Conservation (phyloP, 2,797 vertebrate genomes). For the Galaxias olidus region DNA sequence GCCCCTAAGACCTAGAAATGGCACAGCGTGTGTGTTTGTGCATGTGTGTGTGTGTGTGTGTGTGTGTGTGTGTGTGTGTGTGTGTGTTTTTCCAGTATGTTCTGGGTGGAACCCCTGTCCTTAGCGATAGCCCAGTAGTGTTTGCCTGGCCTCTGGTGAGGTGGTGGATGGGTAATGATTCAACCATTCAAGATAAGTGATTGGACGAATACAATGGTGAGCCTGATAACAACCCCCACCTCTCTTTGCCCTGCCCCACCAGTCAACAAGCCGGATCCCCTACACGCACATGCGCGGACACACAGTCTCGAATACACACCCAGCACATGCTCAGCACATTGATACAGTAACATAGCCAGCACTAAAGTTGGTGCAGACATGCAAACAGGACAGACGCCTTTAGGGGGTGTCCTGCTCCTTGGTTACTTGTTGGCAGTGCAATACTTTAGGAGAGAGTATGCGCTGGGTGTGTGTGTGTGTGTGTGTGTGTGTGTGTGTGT, state of each 20-base stretch:
- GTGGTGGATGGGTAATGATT: constrained; percentile 73
- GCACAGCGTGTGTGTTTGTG: constrained; percentile 39
- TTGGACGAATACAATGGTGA: constrained; percentile 71
- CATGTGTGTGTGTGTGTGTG: constrained; percentile 5
- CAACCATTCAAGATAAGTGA: constrained; percentile 75
- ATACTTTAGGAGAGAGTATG: background rate
- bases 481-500: constrained; percentile 10
- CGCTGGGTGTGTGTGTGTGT: constrained; percentile 23
- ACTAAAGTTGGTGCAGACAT: constrained; percentile 59
- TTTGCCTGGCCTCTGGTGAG: constrained; percentile 65
- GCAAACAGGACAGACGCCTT: constrained; percentile 19
- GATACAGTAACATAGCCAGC: constrained; percentile 43
- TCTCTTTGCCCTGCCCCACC: constrained; percentile 67
- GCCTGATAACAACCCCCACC: constrained; percentile 66
- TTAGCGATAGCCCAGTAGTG: constrained; percentile 59
- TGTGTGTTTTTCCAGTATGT: constrained; percentile 5
- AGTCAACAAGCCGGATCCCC: constrained; percentile 57
- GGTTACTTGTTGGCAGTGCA: constrained; percentile 1
- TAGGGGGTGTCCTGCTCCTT: constrained; percentile 9
- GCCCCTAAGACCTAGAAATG: constrained; percentile 54
- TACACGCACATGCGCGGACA: constrained; percentile 47
- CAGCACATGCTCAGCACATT: constrained; percentile 14
- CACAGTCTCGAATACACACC: constrained; percentile 36
- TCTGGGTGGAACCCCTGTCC: constrained; percentile 22
- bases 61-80: constrained; percentile 7